Evolutionary conservation across 2,113 vertebrate species (phyloP).

Genomic region (Silurus asotus): DNA sequence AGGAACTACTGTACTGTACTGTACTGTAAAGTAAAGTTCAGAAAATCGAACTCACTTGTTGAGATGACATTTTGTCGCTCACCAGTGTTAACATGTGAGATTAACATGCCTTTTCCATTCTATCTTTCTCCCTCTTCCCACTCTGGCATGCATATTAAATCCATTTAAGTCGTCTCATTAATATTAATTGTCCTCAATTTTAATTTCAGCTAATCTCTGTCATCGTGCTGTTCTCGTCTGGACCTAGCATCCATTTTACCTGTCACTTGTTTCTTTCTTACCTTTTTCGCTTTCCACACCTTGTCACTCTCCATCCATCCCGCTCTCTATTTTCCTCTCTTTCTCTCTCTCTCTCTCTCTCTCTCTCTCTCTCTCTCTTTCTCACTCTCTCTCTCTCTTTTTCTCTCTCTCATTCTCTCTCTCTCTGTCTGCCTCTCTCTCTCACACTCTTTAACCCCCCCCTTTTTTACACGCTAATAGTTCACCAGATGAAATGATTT

Average conservation of each 20-base stretch:
- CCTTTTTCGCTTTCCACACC: slow-evolving; percentile 44
- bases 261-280: background rate
- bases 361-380: slow-evolving; percentile 36
- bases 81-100: background rate
- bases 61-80: background rate
- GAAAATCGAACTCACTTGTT: background rate
- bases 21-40: background rate
- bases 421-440: slow-evolving; percentile 5
- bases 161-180: slow-evolving; percentile 58
- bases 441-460: slow-evolving; percentile 34
- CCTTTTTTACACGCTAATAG: slow-evolving; percentile 57
- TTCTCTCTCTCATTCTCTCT: background rate
- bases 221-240: slow-evolving; percentile 53
- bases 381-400: background rate
- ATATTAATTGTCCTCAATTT: slow-evolving; percentile 63
- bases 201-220: slow-evolving; percentile 57
- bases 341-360: slow-evolving; percentile 1
- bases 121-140: background rate
- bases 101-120: background rate
- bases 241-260: background rate
- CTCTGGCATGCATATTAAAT: slow-evolving; percentile 46
- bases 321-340: background rate
- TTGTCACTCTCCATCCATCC: background rate
- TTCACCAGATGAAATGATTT: slow-evolving; percentile 67
- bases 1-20: background rate